Evolutionary conservation across 2,888 invertebrate species (phyloP), one percentile per base, ranked within the genome.

Genomic region (Macrophya annulata): DNA sequence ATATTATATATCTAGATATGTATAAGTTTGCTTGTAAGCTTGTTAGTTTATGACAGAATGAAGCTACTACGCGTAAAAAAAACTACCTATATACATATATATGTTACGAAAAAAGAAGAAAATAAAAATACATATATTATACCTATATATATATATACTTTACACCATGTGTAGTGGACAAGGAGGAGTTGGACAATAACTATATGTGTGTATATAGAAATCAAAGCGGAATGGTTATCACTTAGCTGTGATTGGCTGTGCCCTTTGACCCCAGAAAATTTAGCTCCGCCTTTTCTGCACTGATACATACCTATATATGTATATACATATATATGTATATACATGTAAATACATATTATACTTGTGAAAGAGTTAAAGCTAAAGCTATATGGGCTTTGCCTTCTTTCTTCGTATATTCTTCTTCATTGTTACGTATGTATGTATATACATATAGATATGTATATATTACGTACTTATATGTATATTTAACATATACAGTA

Each of bases 211-310:
- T 48, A 31, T 68, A 25, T 43, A 81, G 51, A 17, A 83, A 83
- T 83, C 83, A 83, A 83, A 83, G 83, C 83, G 83, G 89, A 89
- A 89, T 89, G 90, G 88, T 92, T 92, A 92, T 92, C 91, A 90
- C 86, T 87, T 87, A 85, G 87, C 88, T 87, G 90, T 89, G 91
- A 92, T 92, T 92, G 91, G 91, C 88, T 89, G 87, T 90, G 90
- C 88, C 91, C 92, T 92, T 88, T 92, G 90, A 92, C 91, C 92
- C 89, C 89, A 86, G 89, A 88, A 31, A 88, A 31, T 37, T 84
- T 86, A 84, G 90, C 92, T 90, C 92, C 91, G 91, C 91, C 92
- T 92, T 90, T 91, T 88, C 89, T 37, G 68, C 68, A 37, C 68
- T 68, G 17, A 68, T 37, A 68, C 17, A 6, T 62, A 8, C 21